Base-by-base conservation (phyloP, 2,888 invertebrate species). In the Eupithecia dodoneata region DNA sequence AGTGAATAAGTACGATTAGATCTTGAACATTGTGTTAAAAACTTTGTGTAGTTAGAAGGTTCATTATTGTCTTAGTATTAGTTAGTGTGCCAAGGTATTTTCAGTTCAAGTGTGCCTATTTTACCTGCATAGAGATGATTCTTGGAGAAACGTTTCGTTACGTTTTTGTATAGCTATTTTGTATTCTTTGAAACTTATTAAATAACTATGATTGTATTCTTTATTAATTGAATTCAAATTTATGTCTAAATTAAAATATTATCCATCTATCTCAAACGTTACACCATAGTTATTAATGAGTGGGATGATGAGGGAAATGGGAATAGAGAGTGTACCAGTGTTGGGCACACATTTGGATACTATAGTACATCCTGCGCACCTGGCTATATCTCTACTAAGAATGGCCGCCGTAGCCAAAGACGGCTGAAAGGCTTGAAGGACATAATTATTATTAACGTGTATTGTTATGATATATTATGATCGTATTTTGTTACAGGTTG, bases 401-500 rank as follows among this genome's bases (percentile, higher is more conserved):
- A 30, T 30, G 30, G 30, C 30, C 30, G 30, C 30, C 30, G 30
- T 7, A 7, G 45, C 45, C 47, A 10, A 47, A 47, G 9, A n/a
- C n/a, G n/a, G n/a, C n/a, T n/a, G n/a, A n/a, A n/a, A n/a, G n/a
- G 9, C 45, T 47, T 9, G 45, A 10, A 47, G 10, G 4, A 47
- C 9, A 47, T 47, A 7, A 47, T 47, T 10, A 9, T 4, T 7
- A 44, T 3, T 45, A 45, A 6, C 4, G 6, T 7, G 45, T 45
- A 7, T 45, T 45, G 45, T 7, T 45, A 55, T 55, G 2, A 30
- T 30, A 30, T 30, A 30, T 30, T 30, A 30, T 30, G 30, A 30
- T 30, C 1, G 55, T 65, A 47, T 47, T 71, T 59, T 30, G 5
- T 85, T 85, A 18, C 87, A 95, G 95, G 92, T 95, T 30, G 92